Evolutionary conservation across 2,113 vertebrate genomes (phyloP).

Genomic region (Xyliphius kryptos): DNA sequence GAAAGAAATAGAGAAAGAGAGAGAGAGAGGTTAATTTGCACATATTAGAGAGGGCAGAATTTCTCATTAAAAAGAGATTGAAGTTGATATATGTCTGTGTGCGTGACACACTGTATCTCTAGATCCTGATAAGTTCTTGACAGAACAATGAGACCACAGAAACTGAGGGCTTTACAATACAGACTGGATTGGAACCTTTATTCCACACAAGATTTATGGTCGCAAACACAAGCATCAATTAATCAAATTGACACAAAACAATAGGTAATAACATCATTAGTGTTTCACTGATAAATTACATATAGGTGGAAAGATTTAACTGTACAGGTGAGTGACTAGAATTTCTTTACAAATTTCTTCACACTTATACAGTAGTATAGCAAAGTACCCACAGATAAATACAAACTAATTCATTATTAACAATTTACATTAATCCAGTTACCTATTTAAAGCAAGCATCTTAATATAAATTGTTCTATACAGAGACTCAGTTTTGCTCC

Average conservation of each 20-base stretch:
- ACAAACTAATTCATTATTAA: not conserved
- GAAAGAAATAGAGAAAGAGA: conserved; percentile 13
- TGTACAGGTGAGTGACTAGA: too few species aligned
- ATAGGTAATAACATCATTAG: too few species aligned
- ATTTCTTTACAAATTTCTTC: too few species aligned
- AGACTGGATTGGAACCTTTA: conserved; percentile 47
- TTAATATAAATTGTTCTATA: too few species aligned
- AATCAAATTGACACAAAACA: too few species aligned
- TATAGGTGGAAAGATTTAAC: too few species aligned
- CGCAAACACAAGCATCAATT: not conserved
- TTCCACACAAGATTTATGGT: not conserved
- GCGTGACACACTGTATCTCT: conserved; percentile 71
- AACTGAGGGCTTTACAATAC: too few species aligned
- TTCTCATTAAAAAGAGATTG: conserved; percentile 79
- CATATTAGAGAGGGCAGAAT: conserved; percentile 76
- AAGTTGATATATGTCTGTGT: conserved; percentile 75
- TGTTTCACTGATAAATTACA: too few species aligned
- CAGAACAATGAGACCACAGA: conserved; percentile 62
- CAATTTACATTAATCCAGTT: not conserved
- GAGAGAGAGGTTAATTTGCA: conserved; percentile 70
- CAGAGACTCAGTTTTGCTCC: too few species aligned
- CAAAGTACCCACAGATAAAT: not conserved
- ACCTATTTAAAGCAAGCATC: too few species aligned
- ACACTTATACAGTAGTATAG: not conserved
- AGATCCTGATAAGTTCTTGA: conserved; percentile 70